phyloP scores from a whole-genome alignment of 2,113 vertebrate genomes.

The Neoarius graeffei region DNA sequence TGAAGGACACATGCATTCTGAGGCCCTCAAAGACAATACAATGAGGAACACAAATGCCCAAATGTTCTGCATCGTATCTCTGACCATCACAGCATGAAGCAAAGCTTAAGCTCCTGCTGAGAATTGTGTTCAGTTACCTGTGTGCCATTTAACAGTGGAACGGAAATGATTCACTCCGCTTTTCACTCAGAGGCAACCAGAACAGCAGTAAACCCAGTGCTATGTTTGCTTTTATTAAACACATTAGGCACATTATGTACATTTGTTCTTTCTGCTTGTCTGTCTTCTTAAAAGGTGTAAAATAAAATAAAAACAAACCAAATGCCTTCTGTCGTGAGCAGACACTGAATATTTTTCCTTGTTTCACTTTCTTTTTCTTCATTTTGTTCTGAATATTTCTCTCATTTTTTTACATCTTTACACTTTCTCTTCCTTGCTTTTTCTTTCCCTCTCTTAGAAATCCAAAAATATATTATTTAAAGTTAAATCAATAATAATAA shows the following conservation, averaged over 20 bases:
- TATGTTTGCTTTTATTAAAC: constrained; percentile 17
- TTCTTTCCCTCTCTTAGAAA: neutral
- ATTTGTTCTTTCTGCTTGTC: neutral
- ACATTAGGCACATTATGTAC: neutral
- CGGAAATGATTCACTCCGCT: neutral
- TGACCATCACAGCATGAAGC: constrained; percentile 37
- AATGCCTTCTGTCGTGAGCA: neutral
- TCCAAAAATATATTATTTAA: neutral
- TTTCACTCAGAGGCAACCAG: constrained; percentile 8
- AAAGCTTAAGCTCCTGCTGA: constrained; percentile 28
- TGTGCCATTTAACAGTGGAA: neutral
- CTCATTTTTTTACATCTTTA: neutral
- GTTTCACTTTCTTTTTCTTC: neutral
- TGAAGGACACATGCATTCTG: constrained; percentile 10
- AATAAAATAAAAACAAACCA: neutral
- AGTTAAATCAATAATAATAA: neutral
- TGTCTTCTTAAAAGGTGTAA: neutral
- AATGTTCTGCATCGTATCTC: constrained; percentile 1
- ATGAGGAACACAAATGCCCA: constrained; percentile 10
- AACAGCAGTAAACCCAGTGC: neutral
- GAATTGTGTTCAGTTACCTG: constrained; percentile 1
- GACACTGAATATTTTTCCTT: neutral
- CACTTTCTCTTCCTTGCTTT: neutral
- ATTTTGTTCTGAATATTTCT: neutral
- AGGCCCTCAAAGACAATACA: constrained; percentile 3